Percentiles rank a stretch among this genome's conserved stretches.
Conservation (phyloP, 2,797 vertebrate species). For the Phrynocephalus forsythii region DNA sequence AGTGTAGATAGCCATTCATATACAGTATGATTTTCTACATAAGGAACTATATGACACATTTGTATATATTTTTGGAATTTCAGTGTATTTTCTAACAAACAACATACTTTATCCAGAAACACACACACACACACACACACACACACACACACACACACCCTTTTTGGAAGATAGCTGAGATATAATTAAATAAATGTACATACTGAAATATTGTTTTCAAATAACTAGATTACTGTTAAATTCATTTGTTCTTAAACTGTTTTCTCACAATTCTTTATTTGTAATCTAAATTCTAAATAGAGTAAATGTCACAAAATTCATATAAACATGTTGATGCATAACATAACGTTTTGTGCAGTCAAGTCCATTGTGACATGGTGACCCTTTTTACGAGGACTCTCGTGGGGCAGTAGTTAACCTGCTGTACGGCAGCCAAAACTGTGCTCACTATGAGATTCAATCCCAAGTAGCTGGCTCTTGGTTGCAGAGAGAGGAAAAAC, state of each 20-base stretch:
- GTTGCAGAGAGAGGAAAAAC: no score
- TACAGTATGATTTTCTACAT: not conserved
- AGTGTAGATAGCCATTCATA: not conserved
- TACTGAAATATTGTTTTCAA: not conserved
- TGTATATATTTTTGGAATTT: not conserved
- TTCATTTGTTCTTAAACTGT: not conserved
- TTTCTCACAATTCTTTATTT: not conserved
- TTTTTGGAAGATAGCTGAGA: no score
- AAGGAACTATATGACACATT: not conserved
- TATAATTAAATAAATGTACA: no score
- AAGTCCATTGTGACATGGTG: no score
- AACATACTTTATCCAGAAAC: not conserved
- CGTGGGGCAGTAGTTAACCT: no score
- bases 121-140: not conserved
- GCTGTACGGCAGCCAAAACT: no score
- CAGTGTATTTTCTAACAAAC: not conserved
- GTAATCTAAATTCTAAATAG: not conserved
- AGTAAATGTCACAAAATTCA: not conserved
- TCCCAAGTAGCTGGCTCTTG: no score
- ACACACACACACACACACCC: no score
- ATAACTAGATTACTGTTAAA: not conserved
- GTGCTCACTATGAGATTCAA: no score
- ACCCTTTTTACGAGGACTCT: no score
- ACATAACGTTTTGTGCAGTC: no score
- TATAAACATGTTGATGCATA: not conserved